phyloP scores from a whole-genome alignment of 2,797 vertebrate species.

The Phrynocephalus guinanensis region DNA sequence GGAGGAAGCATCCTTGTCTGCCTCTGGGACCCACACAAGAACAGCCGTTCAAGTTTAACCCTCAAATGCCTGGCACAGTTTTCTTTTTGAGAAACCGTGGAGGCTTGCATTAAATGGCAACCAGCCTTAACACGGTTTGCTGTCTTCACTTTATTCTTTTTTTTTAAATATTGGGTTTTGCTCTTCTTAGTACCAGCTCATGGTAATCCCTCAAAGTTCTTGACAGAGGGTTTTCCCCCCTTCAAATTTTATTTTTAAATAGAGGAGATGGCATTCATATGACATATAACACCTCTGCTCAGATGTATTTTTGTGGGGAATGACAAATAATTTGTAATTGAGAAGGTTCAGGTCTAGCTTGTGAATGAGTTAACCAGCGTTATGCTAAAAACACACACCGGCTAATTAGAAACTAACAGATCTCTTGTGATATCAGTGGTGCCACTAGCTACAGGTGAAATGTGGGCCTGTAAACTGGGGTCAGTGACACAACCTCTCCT shows the following conservation, averaged over 20 bases:
- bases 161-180: neutral
- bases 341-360: neutral
- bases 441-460: neutral
- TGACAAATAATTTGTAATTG: neutral
- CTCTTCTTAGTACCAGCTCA: neutral
- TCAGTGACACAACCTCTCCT: too few relatives aligned
- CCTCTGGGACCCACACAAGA: constrained; percentile 51
- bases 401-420: neutral
- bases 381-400: neutral
- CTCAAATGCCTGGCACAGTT: constrained; percentile 34
- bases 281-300: constrained; percentile 46
- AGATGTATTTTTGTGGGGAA: constrained; percentile 57
- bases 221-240: neutral
- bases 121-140: neutral
- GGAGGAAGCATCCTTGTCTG: constrained; percentile 49
- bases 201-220: neutral
- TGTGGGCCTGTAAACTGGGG: neutral
- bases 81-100: constrained; percentile 29
- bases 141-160: neutral
- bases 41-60: constrained; percentile 54
- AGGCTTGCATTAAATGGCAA: constrained; percentile 9
- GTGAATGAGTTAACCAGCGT: neutral
- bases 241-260: too few relatives aligned
- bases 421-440: neutral
- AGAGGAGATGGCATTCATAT: constrained; percentile 37